A percentile compares a stretch with the other conserved stretches of the same genome.
Evolutionary conservation across 2,113 vertebrate species (phyloP).

Genomic region (Smithornis capensis): DNA sequence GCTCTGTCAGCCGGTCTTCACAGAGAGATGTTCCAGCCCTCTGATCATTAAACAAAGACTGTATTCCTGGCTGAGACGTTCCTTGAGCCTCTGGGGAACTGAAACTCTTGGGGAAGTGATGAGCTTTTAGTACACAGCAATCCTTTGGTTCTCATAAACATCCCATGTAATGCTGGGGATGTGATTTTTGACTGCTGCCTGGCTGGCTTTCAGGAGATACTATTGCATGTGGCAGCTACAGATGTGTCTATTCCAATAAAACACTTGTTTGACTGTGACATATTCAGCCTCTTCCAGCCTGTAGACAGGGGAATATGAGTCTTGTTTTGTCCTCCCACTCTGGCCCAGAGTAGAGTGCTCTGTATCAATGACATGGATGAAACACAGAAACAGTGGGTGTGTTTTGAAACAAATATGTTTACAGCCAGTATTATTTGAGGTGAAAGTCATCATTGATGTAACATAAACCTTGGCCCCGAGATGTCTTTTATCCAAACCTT

Average conservation of each 20-base stretch:
- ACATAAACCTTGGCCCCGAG: background rate
- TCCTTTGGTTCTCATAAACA: background rate
- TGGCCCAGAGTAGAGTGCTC: background rate
- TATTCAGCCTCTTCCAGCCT: background rate
- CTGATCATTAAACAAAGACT: background rate
- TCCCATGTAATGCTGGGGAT: background rate
- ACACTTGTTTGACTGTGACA: background rate
- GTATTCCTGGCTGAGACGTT: background rate
- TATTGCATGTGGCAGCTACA: background rate
- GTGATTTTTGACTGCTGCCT: background rate
- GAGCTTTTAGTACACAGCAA: background rate
- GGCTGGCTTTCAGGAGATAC: background rate
- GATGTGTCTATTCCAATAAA: background rate
- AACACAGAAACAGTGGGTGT: background rate
- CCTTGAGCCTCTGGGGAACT: background rate
- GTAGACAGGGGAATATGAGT: background rate
- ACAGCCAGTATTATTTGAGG: background rate
- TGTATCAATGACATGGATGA: background rate
- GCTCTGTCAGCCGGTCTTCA: background rate
- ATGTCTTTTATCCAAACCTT: background rate
- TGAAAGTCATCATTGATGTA: background rate
- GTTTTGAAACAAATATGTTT: slow-evolving; percentile 6
- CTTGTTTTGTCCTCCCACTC: background rate
- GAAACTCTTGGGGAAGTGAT: background rate
- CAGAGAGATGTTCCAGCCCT: background rate